Percentiles rank a stretch among this genome's conserved stretches.
phyloP scores from a whole-genome alignment of 2,797 vertebrate species.

The Artibeus jamaicensis region DNA sequence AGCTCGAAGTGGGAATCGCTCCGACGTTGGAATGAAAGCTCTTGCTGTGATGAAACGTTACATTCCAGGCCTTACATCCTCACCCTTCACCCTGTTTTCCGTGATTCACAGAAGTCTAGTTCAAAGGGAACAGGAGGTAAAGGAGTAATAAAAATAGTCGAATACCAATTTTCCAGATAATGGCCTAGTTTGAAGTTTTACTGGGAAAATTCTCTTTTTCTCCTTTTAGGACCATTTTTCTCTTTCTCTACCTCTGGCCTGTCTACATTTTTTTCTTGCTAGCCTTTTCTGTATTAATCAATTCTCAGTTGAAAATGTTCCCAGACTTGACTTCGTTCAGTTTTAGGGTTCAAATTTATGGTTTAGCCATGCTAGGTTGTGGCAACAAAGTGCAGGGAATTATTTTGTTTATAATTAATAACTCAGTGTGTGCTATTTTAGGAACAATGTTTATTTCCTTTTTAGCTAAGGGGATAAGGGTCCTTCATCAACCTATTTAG shows the following conservation, averaged over 20 bases:
- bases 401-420: neutral
- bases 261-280: neutral
- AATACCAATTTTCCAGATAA: neutral
- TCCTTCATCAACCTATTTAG: neutral
- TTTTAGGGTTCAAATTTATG: neutral
- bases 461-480: neutral
- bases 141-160: neutral
- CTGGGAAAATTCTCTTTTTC: neutral
- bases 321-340: neutral
- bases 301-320: neutral
- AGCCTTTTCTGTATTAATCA: neutral
- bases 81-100: neutral
- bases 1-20: neutral
- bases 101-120: neutral
- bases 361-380: accelerated
- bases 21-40: neutral
- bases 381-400: neutral
- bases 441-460: neutral
- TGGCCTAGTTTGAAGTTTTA: slow-evolving; percentile 11
- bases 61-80: neutral
- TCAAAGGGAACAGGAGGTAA: neutral
- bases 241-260: neutral
- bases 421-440: neutral
- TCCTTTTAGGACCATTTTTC: neutral
- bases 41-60: neutral